Evolutionary conservation across 1,140 invertebrate genomes (phyloP), one percentile per base, ranked within the genome.

Genomic region (Diuraphis noxia): DNA sequence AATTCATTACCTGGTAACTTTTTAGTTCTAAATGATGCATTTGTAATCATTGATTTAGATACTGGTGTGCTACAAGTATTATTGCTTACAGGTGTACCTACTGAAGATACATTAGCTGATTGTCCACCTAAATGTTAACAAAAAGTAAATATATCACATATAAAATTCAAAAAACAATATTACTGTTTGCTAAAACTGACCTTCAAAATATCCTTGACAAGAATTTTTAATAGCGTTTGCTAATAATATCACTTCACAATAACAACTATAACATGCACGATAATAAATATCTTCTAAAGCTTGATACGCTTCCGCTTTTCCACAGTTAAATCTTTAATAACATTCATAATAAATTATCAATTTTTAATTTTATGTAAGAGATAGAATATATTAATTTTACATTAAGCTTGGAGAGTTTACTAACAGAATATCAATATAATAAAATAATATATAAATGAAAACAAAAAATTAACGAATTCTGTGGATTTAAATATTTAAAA

Each of bases 11-110:
- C 97, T 95, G 98, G 98, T 92, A 99, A 95, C 94, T 99, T 99
- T 94, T 98, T 98, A 86, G 98, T 98, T 92, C 98, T 96, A 94
- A 99, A 99, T 93, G 98, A 99, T 92, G 98, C 98, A 95, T 99
- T 99, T 81, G 98, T 99, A 92, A 99, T 99, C 96, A 99, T 98
- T 19, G 97, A 97, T 94, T 98, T 98, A 1, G 97, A 97, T 92
- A 98, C 95, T 5, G 96, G 96, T 36, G 93, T 93, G n/a, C 95
- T 97, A 63, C 95, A 96, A n/a, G 96, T 96, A 25, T 96, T 96
- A 89, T 97, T 96, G n/a, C 97, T 96, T 77, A 97, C 93, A 3
- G 97, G 96, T 87, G 97, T 95, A 93, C 96, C 97, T 9, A 89
- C 77, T 43, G 92, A 88, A 77, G 72, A 63, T 4, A 56, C 41